phyloP scores from a whole-genome alignment of 2,113 vertebrate genomes.

The Dicerorhinus sumatrensis region DNA sequence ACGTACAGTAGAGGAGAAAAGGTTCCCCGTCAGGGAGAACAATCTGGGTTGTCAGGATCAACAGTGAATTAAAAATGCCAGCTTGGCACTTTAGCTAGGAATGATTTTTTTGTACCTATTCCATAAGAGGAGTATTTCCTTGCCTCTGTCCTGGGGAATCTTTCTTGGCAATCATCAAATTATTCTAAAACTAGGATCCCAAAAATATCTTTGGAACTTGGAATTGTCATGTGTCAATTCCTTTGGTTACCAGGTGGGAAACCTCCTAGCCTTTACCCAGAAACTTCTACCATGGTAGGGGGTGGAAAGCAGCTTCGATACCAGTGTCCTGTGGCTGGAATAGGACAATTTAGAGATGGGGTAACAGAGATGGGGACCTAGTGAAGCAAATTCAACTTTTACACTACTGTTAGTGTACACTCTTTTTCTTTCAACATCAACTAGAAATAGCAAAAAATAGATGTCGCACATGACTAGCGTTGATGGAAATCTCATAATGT shows the following conservation, averaged over 20 bases:
- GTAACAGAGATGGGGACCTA: background rate
- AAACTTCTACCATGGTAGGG: background rate
- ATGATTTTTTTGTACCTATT: background rate
- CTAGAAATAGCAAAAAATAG: background rate
- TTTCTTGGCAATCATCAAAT: background rate
- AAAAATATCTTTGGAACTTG: background rate
- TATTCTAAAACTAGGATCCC: background rate
- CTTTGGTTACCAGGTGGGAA: background rate
- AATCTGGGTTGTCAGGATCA: background rate
- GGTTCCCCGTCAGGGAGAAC: background rate
- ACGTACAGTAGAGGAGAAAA: background rate
- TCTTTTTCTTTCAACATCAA: background rate
- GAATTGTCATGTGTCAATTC: background rate
- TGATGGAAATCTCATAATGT: background rate
- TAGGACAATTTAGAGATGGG: background rate
- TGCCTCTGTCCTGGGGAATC: background rate
- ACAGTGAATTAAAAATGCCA: background rate
- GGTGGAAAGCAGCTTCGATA: background rate
- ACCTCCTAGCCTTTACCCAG: background rate
- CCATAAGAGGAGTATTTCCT: background rate
- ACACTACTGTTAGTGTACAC: accelerated
- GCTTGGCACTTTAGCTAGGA: background rate
- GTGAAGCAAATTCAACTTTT: background rate
- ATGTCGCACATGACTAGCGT: background rate
- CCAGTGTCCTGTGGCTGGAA: accelerated